A percentile compares a stretch with the other conserved stretches of the same genome.
Evolutionary conservation across 2,113 vertebrate genomes (phyloP).

Genomic region (Corythornis vintsioides): DNA sequence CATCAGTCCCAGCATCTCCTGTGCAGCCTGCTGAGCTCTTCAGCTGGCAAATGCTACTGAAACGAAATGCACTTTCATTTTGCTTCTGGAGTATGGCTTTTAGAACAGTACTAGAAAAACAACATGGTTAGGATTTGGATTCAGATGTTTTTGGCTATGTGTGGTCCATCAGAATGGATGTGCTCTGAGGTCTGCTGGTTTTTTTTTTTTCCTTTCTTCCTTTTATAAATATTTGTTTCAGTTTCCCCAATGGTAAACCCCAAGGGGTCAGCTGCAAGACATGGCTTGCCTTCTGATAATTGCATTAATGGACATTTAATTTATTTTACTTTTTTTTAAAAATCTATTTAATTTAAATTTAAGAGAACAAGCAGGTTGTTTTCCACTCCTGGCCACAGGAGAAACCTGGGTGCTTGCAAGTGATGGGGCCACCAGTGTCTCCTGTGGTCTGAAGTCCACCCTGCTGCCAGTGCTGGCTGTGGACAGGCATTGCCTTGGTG

Average conservation of each 20-base stretch:
- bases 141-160: not conserved
- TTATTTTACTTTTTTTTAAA: too few species aligned
- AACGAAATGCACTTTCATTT: not conserved
- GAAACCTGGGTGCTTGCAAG: not conserved
- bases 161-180: not conserved
- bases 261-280: not conserved
- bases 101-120: not conserved
- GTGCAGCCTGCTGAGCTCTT: not conserved
- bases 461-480: fast-evolving
- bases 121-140: not conserved
- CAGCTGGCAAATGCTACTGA: not conserved
- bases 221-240: not conserved
- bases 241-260: not conserved
- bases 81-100: not conserved
- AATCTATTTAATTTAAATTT: too few species aligned
- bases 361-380: too few species aligned
- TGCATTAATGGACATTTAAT: not conserved
- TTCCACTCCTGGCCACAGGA: not conserved
- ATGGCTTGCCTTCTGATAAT: not conserved
- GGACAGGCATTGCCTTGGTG: fast-evolving
- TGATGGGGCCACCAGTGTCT: not conserved
- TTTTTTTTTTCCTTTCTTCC: not conserved
- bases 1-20: not conserved
- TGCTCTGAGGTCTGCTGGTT: not conserved
- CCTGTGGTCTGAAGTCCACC: fast-evolving